Evolutionary conservation across 1,140 invertebrate genomes (phyloP), one percentile per base, ranked within the genome.

Genomic region (Polypedilum vanderplanki): DNA sequence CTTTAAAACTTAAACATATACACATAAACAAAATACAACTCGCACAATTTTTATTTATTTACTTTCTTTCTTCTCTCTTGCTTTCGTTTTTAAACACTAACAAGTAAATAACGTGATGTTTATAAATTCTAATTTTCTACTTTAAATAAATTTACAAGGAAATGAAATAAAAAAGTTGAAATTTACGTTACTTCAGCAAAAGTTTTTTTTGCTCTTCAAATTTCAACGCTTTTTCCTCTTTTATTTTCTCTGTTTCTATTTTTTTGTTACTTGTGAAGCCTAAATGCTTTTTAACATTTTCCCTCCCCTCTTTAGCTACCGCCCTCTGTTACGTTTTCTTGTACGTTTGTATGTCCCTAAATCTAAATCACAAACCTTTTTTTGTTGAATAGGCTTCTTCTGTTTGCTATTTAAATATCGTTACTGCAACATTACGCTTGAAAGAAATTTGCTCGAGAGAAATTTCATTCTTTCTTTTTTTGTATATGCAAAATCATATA

Each of bases 401-500:
- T 22, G 18, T 20, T 3, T 20, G 65, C 65, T 70, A 70, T 70
- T 70, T 70, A 70, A 70, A 70, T 70, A 70, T 70, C 65, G 20
- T 70, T 70, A 70, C 65, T 22, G 65, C 8, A 18, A 57, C 46
- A 57, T 57, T 57, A 57, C 12, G 46, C 46, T 57, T 57, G 24
- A 33, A 22, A 70, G 65, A 70, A 70, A 22, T 5, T n/a, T 57
- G 46, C 10, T 18, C 10, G 65, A 70, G n/a, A 57, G 15, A 57
- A 4, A 1, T 12, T 57, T 57, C 15, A 8, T 4, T 70, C 24
- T 12, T 57, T 57, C 15, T 12, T 4, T 70, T 70, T 8, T 70
- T 18, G 20, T 70, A 18, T 70, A n/a, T 70, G 65, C 65, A 20
- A 70, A 70, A 70, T 70, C 65, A 70, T 70, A 70, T 70, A 70